Conservation (phyloP, 2,797 vertebrate genomes). For the Bufotes viridis region DNA sequence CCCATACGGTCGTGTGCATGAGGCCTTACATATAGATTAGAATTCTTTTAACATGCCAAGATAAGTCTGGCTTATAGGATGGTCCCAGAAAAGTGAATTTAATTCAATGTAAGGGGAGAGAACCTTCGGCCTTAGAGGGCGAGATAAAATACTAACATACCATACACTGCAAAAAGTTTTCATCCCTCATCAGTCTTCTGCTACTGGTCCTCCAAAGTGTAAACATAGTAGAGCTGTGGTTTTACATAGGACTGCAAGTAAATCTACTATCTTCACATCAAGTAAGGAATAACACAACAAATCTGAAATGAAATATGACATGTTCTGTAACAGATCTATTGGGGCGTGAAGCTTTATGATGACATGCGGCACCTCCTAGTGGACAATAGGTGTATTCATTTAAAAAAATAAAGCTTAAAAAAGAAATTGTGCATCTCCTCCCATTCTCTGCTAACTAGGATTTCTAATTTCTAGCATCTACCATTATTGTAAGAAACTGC, state of each 20-base stretch:
- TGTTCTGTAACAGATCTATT: not conserved
- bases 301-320: not conserved
- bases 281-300: not conserved
- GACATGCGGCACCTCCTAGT: constrained; percentile 14
- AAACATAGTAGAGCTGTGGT: not conserved
- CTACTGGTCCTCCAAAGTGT: too few species aligned
- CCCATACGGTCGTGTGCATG: too few species aligned
- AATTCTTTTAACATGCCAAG: too few species aligned
- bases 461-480: too few species aligned
- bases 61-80: too few species aligned
- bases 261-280: not conserved
- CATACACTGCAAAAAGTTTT: too few species aligned
- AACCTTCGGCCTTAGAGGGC: too few species aligned
- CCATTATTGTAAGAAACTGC: not conserved
- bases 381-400: not conserved
- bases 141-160: too few species aligned
- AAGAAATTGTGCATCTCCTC: not conserved
- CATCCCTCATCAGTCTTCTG: too few species aligned
- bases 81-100: too few species aligned
- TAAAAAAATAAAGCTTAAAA: not conserved
- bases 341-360: constrained; percentile 2
- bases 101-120: too few species aligned
- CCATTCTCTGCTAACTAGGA: not conserved
- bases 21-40: too few species aligned
- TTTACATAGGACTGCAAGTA: not conserved